Percentiles rank a stretch among this genome's conserved stretches.
These are phyloP conservation scores for Danio jaintianensis DNA, from an alignment of 2,797 vertebrate species.

Conservation along the genomic window DNA sequence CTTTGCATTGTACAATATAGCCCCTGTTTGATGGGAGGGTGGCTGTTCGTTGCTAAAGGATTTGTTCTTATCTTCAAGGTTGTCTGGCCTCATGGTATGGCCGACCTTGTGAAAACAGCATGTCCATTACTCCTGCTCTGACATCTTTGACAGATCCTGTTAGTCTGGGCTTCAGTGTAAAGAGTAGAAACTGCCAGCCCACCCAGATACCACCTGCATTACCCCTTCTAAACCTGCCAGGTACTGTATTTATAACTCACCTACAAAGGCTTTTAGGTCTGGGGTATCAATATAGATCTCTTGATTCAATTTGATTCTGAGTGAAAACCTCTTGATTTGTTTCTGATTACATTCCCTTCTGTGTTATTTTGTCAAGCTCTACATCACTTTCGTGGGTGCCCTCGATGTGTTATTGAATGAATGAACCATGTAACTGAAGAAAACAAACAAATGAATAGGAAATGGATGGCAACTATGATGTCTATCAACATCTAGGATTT, in stretches of 20 bases:
- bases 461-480: no score
- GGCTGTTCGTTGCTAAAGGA: slow-evolving; percentile 18
- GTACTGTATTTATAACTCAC: background rate
- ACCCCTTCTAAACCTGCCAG: background rate
- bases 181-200: slow-evolving; percentile 19
- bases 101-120: slow-evolving; percentile 36
- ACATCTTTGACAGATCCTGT: slow-evolving; percentile 45
- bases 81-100: slow-evolving; percentile 34
- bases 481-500: no score
- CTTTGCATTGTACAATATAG: slow-evolving; percentile 30
- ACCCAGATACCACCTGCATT: slow-evolving; percentile 13
- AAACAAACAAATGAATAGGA: no score
- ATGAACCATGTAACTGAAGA: no score
- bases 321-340: background rate
- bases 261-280: background rate
- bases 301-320: background rate
- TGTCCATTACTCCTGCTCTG: slow-evolving; percentile 36
- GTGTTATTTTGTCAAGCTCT: no score
- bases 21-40: slow-evolving; percentile 28
- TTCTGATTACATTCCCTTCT: background rate
- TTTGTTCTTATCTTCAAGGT: slow-evolving; percentile 48
- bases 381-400: no score
- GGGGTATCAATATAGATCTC: background rate
- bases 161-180: slow-evolving; percentile 19
- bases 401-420: no score